Conservation (phyloP, 35 echinoderm and acorn worm species). For the Stichopus chloronotus region DNA sequence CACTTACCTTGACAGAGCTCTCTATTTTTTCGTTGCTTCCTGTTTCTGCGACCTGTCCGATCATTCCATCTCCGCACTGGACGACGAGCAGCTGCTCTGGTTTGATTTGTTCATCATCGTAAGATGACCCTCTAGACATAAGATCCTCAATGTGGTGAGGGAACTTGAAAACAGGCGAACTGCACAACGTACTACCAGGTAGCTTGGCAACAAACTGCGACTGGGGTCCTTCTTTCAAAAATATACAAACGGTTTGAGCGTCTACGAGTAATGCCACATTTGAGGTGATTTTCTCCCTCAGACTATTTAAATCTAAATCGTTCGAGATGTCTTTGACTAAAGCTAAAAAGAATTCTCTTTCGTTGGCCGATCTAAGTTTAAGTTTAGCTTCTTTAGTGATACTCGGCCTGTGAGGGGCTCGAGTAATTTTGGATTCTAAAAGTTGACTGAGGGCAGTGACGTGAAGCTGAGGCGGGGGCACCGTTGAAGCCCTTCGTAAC, state of each 20-base stretch:
- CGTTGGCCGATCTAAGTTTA: conserved; percentile 78
- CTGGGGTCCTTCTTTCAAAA: conserved; percentile 87
- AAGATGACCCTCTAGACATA: background rate
- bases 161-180: conserved; percentile 36
- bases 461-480: conserved; percentile 72
- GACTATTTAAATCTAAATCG: conserved; percentile 84
- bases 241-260: conserved; percentile 66
- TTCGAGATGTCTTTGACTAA: conserved; percentile 96
- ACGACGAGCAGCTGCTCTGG: conserved; percentile 58
- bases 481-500: conserved; percentile 87
- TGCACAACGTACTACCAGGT: background rate
- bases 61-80: conserved; percentile 70
- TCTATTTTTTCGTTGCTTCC: conserved; percentile 65
- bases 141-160: conserved; percentile 30
- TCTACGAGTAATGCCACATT: conserved; percentile 83
- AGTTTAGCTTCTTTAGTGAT: conserved; percentile 87
- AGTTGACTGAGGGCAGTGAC: conserved; percentile 79
- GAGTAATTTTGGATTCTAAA: conserved; percentile 73
- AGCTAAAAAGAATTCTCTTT: conserved; percentile 94
- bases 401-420: conserved; percentile 82
- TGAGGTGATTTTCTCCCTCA: conserved; percentile 77
- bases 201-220: conserved; percentile 35
- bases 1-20: conserved; percentile 77
- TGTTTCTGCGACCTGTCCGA: conserved; percentile 85
- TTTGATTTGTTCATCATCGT: conserved; percentile 36